Conservation (phyloP, 2,113 vertebrate species). For the Pleuronectes platessa region DNA sequence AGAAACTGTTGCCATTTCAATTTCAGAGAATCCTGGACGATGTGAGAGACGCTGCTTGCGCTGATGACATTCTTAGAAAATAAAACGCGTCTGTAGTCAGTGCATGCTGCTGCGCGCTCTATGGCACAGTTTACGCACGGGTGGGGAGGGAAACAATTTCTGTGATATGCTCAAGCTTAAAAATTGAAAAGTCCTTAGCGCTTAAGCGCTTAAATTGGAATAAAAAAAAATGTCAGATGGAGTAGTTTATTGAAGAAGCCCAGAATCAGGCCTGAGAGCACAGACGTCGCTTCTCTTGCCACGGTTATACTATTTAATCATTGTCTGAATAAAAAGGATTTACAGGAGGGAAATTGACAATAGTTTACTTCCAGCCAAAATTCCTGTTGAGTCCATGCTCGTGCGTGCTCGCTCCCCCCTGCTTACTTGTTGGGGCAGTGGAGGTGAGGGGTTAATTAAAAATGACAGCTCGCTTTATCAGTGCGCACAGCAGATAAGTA, state of each 20-base stretch:
- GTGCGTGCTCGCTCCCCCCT: conserved; percentile 21
- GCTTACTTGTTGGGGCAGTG: conserved; percentile 62
- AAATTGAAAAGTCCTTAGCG: not conserved
- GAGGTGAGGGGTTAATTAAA: conserved; percentile 71
- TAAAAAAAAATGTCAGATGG: conserved; percentile 2
- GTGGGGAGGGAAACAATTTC: too few relatives aligned
- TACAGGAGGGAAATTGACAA: conserved; percentile 76
- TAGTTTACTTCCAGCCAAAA: conserved; percentile 39
- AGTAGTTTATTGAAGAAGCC: conserved; percentile 39
- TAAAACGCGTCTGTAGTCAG: not conserved
- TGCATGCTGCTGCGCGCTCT: not conserved
- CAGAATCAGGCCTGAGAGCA: conserved; percentile 27
- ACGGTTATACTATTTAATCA: not conserved
- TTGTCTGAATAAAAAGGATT: conserved; percentile 16
- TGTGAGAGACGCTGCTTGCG: not conserved
- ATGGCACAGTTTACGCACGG: not conserved
- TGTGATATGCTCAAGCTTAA: not conserved
- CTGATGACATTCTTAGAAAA: conserved; percentile 34
- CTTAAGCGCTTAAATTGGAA: not conserved
- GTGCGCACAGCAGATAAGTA: conserved; percentile 10
- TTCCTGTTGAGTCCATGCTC: conserved; percentile 16
- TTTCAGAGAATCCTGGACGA: conserved; percentile 17
- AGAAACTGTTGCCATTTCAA: conserved; percentile 43
- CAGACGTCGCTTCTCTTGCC: not conserved
- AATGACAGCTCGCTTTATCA: conserved; percentile 64